A percentile compares a stretch with the other conserved stretches of the same genome.
Evolutionary conservation across 2,888 invertebrate genomes (phyloP).

Genomic region (Patella pellucida): DNA sequence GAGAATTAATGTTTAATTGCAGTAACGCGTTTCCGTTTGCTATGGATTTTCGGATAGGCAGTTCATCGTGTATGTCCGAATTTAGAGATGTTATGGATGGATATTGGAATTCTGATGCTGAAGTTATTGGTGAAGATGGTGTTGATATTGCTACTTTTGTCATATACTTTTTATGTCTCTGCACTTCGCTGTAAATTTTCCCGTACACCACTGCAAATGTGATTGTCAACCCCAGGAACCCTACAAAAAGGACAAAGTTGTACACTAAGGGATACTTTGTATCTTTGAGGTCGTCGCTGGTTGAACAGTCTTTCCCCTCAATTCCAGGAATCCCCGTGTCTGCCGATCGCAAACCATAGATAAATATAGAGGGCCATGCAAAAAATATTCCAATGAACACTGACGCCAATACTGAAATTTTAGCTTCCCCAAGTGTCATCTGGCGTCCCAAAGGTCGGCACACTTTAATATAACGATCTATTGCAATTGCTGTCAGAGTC

Average conservation of each 20-base stretch:
- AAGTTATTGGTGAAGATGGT: neutral
- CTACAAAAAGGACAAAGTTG: slow-evolving; percentile 43
- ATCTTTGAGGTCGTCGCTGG: slow-evolving; percentile 37
- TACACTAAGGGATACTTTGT: slow-evolving; percentile 45
- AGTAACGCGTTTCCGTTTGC: too few species aligned
- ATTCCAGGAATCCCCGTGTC: slow-evolving; percentile 38
- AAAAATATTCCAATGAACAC: slow-evolving; percentile 42
- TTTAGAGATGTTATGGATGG: neutral
- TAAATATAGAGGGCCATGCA: slow-evolving; percentile 47
- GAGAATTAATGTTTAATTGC: neutral
- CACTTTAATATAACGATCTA: slow-evolving; percentile 53
- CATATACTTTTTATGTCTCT: slow-evolving; percentile 26
- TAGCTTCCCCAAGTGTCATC: slow-evolving; percentile 42
- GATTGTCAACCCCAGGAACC: slow-evolving; percentile 41
- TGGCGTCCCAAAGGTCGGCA: slow-evolving; percentile 50
- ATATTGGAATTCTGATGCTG: neutral
- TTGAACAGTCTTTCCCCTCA: slow-evolving; percentile 53
- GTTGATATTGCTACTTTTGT: slow-evolving; percentile 3
- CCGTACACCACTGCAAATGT: slow-evolving; percentile 42
- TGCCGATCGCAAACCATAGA: slow-evolving; percentile 47
- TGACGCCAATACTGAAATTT: slow-evolving; percentile 41
- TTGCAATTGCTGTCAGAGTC: slow-evolving; percentile 51
- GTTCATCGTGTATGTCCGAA: neutral
- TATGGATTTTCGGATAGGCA: too few species aligned
- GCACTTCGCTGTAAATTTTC: slow-evolving; percentile 40